Evolutionary conservation across 2,113 vertebrate genomes (phyloP).

Genomic region (Sardina pilchardus): DNA sequence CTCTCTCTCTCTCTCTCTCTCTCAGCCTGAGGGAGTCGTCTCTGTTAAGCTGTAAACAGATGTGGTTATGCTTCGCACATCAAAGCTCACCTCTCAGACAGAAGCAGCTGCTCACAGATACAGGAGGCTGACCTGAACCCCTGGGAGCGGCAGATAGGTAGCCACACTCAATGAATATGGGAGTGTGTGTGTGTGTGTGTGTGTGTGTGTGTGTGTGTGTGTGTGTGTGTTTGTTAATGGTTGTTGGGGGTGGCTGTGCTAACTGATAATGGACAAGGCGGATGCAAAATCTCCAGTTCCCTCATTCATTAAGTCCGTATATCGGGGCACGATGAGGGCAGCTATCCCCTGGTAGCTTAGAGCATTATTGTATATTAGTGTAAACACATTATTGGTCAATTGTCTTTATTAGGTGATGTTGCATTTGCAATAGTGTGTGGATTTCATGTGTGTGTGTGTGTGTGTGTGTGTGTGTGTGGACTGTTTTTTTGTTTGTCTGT

Average conservation of each 20-base stretch:
- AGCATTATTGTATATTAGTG: too few relatives aligned
- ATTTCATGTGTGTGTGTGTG: constrained; percentile 26
- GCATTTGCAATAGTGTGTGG: not conserved
- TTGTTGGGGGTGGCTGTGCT: not conserved
- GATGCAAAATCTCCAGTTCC: too few relatives aligned
- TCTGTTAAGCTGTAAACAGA: not conserved
- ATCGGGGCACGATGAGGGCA: too few relatives aligned
- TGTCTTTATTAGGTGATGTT: not conserved
- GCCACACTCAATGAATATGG: not conserved
- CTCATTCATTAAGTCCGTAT: too few relatives aligned
- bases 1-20: too few relatives aligned
- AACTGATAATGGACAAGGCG: too few relatives aligned
- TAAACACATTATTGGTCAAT: not conserved
- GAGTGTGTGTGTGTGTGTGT: not conserved
- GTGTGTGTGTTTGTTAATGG: not conserved
- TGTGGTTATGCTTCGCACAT: not conserved
- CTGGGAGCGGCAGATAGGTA: too few relatives aligned
- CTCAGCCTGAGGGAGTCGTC: too few relatives aligned
- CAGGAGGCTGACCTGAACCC: too few relatives aligned
- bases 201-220: not conserved
- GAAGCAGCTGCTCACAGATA: not conserved
- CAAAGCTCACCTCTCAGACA: not conserved
- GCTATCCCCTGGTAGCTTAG: too few relatives aligned
- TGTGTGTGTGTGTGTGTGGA: constrained; percentile 15
- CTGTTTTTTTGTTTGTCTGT: too few relatives aligned